These are phyloP conservation scores for Actenoides lindsayi DNA, from an alignment of 2,113 vertebrate species.

Conservation along the genomic window DNA sequence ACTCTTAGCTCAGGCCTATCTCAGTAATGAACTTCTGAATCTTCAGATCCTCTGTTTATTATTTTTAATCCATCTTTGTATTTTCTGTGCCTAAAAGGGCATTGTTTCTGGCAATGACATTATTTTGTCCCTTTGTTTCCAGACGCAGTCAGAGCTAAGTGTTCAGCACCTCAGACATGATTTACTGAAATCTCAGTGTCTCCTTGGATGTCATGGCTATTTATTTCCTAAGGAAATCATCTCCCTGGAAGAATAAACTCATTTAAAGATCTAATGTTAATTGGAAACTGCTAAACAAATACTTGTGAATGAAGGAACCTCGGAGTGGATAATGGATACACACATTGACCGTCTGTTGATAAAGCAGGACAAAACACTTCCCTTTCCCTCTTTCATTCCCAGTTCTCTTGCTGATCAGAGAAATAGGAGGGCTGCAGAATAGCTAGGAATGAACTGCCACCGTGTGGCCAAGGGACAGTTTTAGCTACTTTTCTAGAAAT, in stretches of 20 bases:
- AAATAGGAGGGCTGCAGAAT: neutral
- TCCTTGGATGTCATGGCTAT: neutral
- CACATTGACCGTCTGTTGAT: neutral
- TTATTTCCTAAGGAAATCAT: neutral
- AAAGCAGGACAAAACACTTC: neutral
- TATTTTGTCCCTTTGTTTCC: neutral
- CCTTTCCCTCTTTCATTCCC: neutral
- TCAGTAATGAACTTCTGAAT: neutral
- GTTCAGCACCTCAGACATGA: neutral
- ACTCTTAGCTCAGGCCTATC: neutral
- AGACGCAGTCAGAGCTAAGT: neutral
- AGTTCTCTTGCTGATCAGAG: neutral
- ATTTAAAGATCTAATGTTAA: neutral
- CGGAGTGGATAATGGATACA: neutral
- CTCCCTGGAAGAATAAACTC: neutral
- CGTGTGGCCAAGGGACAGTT: conserved; percentile 53
- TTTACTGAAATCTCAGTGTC: neutral
- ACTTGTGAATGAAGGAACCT: neutral
- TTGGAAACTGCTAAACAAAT: neutral
- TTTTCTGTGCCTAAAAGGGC: neutral
- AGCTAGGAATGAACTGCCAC: conserved; percentile 66
- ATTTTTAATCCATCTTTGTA: neutral
- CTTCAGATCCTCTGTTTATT: neutral
- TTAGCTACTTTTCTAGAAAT: neutral
- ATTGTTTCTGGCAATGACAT: neutral